Evolutionary conservation across 1,140 invertebrate species (phyloP).

Genomic region (Battus philenor): DNA sequence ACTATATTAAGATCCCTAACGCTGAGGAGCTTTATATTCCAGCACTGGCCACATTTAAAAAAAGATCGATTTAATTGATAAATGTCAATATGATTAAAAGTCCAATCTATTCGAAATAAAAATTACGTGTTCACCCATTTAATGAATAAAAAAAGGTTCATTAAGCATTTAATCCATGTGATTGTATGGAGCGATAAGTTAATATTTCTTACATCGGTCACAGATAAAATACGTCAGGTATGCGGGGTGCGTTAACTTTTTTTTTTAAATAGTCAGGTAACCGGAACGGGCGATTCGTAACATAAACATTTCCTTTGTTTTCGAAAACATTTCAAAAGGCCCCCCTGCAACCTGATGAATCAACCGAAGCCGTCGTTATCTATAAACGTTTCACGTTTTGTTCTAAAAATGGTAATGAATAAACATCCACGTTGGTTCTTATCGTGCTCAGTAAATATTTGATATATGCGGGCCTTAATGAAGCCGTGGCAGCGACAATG

Average conservation of each 20-base stretch:
- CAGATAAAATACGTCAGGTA: slow-evolving; percentile 14
- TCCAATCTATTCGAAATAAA: no score
- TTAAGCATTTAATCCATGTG: slow-evolving; percentile 6
- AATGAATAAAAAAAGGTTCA: background rate
- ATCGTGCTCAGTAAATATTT: slow-evolving; percentile 54
- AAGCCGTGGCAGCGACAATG: slow-evolving; percentile 40
- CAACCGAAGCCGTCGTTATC: slow-evolving; percentile 26
- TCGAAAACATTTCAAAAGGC: slow-evolving; percentile 24
- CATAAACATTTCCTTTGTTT: slow-evolving; percentile 25
- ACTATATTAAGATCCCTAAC: no score
- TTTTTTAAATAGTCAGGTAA: slow-evolving; percentile 11
- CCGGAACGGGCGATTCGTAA: slow-evolving; percentile 18
- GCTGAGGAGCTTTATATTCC: no score
- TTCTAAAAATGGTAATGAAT: slow-evolving; percentile 51
- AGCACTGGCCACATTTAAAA: no score
- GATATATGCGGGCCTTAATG: slow-evolving; percentile 48
- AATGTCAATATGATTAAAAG: no score
- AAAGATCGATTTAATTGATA: no score
- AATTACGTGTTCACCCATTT: no score
- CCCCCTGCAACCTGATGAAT: slow-evolving; percentile 27
- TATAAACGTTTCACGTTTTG: slow-evolving; percentile 29
- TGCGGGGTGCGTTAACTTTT: slow-evolving; percentile 13
- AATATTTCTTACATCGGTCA: slow-evolving; percentile 7
- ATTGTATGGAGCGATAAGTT: slow-evolving; percentile 9
- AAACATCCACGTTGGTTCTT: slow-evolving; percentile 31